Evolutionary conservation across 2,888 invertebrate species (phyloP), one percentile per base, ranked within the genome.

Genomic region (Coremacera marginata): DNA sequence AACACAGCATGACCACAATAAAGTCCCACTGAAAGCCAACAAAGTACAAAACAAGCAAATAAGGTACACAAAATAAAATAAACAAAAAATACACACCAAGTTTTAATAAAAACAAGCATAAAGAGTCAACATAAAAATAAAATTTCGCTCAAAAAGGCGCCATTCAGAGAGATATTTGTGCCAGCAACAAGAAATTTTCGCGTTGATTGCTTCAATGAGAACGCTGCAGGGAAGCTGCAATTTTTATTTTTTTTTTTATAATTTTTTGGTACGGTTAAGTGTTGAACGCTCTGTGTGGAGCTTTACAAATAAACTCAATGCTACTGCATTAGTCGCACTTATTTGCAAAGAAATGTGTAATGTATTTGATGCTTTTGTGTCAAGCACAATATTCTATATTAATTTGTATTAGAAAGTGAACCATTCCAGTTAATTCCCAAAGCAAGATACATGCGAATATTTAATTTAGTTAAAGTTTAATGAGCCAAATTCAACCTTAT

Each of bases 1-100:
- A 67, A 44, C 37, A 67, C 37, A n/a, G 37, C 65, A 37, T 19
- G 65, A 65, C 37, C 65, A 65, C 65, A 34, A 37, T 65, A 31
- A 37, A 65, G 16, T 65, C 65, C 31, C n/a, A 34, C 37, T 34
- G 27, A 65, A 31, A 34, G n/a, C 37, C 37, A 34, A n/a, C 65
- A n/a, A 7, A 65, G 19, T 25, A 14, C 7, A 34, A 16, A 27
- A 65, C 65, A 31, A n/a, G 5, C 65, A 31, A 34, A 22, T 25
- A 60, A n/a, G 44, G 19, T 37, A 37, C 65, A 37, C n/a, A 14
- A 63, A 63, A 16, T 22, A n/a, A 55, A 55, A 22, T 1, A 55
- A 22, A 55, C 5, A 22, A n/a, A 55, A 55, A 22, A 19, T 16
- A 11, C n/a, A 60, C 22, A 22, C 7, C n/a, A 22, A 60, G 11